Percentiles rank a stretch among this genome's conserved stretches.
Evolutionary conservation across 2,888 invertebrate genomes (phyloP).

Genomic region (Strigamia maritima): DNA sequence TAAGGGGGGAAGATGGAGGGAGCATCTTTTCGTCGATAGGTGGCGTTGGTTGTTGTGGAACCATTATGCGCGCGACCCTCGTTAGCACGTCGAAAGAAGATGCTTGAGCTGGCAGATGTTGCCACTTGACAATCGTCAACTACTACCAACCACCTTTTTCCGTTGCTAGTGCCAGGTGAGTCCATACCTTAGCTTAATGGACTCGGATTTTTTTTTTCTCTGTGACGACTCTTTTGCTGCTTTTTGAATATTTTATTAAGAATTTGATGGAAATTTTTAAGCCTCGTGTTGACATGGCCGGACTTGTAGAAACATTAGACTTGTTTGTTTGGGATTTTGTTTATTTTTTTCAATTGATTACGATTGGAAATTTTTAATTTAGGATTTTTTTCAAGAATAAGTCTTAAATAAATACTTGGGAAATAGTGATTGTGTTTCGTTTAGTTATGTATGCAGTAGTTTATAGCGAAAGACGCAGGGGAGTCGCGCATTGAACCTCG

Average conservation of each 20-base stretch:
- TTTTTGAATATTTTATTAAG: slow-evolving; percentile 10
- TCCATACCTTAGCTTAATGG: slow-evolving; percentile 15
- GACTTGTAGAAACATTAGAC: not conserved
- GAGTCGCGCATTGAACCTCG: slow-evolving; percentile 10
- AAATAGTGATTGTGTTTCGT: not conserved
- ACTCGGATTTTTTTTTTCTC: not conserved
- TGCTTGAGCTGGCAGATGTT: slow-evolving; percentile 15
- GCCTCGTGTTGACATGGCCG: not conserved
- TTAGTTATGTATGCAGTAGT: not conserved
- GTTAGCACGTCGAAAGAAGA: slow-evolving; percentile 5
- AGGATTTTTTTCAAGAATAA: not conserved
- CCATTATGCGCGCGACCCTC: slow-evolving; percentile 15
- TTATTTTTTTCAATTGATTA: not conserved
- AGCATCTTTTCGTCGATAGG: not conserved
- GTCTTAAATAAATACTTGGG: no score
- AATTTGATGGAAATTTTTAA: not conserved
- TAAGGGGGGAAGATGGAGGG: slow-evolving; percentile 15
- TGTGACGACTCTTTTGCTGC: not conserved
- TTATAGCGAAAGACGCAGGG: not conserved
- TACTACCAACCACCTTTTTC: slow-evolving; percentile 6
- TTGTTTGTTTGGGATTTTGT: not conserved
- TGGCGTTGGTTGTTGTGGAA: slow-evolving; percentile 6
- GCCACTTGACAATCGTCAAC: slow-evolving; percentile 10
- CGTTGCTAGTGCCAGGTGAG: not conserved
- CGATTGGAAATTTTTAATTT: no score